phyloP scores from a whole-genome alignment of 2,888 invertebrate genomes.

The Ormyrus rosae region DNA sequence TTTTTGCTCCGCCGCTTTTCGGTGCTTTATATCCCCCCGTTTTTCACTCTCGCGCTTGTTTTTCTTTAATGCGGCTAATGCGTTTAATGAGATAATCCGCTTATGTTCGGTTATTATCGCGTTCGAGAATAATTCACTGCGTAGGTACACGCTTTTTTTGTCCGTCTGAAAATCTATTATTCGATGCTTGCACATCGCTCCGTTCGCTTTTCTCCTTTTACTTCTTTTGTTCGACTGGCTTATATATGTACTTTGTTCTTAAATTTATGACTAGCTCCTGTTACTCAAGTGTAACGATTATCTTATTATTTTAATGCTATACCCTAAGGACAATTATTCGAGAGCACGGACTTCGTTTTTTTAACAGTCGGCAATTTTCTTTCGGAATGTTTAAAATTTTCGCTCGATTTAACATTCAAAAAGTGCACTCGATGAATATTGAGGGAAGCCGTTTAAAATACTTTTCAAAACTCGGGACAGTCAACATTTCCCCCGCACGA shows the following conservation, averaged over 20 bases:
- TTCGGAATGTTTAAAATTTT: not conserved
- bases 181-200: slow-evolving; percentile 15
- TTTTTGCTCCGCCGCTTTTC: not conserved
- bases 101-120: slow-evolving; percentile 23
- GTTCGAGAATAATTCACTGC: not conserved
- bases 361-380: not conserved
- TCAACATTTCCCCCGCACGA: too few relatives aligned
- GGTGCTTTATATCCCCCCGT: not conserved
- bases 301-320: too few relatives aligned
- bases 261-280: slow-evolving; percentile 8
- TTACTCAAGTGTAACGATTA: not conserved
- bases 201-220: not conserved
- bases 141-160: not conserved
- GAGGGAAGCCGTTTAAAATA: too few relatives aligned
- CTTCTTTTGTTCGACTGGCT: slow-evolving; percentile 15
- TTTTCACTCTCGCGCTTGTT: not conserved
- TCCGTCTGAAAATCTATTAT: not conserved
- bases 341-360: not conserved
- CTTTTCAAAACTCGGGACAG: too few relatives aligned
- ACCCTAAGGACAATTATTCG: too few relatives aligned
- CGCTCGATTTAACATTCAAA: too few relatives aligned
- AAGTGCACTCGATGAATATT: too few relatives aligned
- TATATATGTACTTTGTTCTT: not conserved
- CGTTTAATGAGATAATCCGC: slow-evolving; percentile 14
- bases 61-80: slow-evolving; percentile 9